Evolutionary conservation across 2,797 vertebrate species (phyloP), one percentile per base, ranked within the genome.

Genomic region (Hipposideros larvatus): DNA sequence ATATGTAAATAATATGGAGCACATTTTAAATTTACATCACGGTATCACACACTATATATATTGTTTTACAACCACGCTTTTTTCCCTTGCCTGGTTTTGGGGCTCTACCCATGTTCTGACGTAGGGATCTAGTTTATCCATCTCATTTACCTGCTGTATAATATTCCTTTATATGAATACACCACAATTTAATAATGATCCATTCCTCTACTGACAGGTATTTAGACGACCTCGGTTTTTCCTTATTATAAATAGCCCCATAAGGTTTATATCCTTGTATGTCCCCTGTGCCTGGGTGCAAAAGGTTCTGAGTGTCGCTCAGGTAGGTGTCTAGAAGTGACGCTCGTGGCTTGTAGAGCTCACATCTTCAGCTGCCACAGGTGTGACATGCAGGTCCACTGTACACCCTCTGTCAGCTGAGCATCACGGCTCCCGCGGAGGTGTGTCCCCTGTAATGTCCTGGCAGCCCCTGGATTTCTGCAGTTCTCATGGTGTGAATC

Each of bases 41-140:
- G 0, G n/a, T 0, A 9, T 26, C 16, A 41, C 34, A 16, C n/a
- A 2, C 7, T 1, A 3, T 1, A 4, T 1, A 21, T 10, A 4
- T 0, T 13, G 65, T 19, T 14, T 21, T 2, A n/a, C 15, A 41
- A 8, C 24, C n/a, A 16, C 13, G 9, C 13, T 74, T 7, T 71
- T 21, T 4, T 43, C 48, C 11, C 48, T 22, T 21, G 0, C 2
- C 1, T 31, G 24, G 48, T 19, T 10, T 28, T 48, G 82, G 31
- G 15, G 46, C 22, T 63, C 43, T 11, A 5, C 59, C 59, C 70
- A 10, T 0, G 16, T 28, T 77, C 79, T 11, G 21, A 53, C 57
- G 28, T 11, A 57, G 57, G 37, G 28, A 65, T 21, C 37, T 34
- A 19, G 18, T 22, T 11, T 16, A 14, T 18, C 28, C 24, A 6